A percentile compares a stretch with the other conserved stretches of the same genome.
Evolutionary conservation across 2,797 vertebrate genomes (phyloP).

Genomic region (Naso thynnoides): DNA sequence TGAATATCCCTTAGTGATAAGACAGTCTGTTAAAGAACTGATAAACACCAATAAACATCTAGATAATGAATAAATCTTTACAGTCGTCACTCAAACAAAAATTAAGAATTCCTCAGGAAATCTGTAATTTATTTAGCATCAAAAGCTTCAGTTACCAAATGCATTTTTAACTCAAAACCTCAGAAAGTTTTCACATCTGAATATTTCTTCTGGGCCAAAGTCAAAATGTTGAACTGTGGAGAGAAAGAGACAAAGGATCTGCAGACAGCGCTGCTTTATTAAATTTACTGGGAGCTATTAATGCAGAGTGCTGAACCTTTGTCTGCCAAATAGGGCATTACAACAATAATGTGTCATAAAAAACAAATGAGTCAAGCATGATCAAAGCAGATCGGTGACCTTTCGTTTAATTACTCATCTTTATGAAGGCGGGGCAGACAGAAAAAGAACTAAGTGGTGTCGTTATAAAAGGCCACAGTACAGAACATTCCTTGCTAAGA

Average conservation of each 20-base stretch:
- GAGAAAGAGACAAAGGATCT: background rate
- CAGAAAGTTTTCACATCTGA: background rate
- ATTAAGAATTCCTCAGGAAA: background rate
- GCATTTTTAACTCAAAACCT: background rate
- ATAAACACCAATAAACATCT: background rate
- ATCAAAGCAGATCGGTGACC: slow-evolving; percentile 35
- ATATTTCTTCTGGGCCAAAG: background rate
- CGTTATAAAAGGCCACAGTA: slow-evolving; percentile 21
- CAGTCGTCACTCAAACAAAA: slow-evolving; percentile 3
- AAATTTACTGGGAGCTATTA: slow-evolving; percentile 13
- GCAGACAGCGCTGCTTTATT: slow-evolving; percentile 1
- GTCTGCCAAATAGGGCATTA: slow-evolving; percentile 15
- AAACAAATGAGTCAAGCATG: background rate
- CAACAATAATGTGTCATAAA: slow-evolving; percentile 28
- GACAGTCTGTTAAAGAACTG: background rate
- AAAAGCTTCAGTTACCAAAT: background rate
- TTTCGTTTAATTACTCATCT: slow-evolving; percentile 42
- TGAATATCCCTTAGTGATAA: background rate
- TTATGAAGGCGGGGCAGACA: slow-evolving; percentile 1
- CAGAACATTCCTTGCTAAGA: background rate
- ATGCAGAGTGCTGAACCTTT: slow-evolving; percentile 12
- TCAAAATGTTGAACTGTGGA: background rate
- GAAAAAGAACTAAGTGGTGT: background rate
- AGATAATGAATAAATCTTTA: slow-evolving; percentile 1
- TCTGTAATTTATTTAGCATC: background rate